A percentile compares a stretch with the other conserved stretches of the same genome.
Conservation (phyloP, 2,888 invertebrate species). For the Volucella zonaria region DNA sequence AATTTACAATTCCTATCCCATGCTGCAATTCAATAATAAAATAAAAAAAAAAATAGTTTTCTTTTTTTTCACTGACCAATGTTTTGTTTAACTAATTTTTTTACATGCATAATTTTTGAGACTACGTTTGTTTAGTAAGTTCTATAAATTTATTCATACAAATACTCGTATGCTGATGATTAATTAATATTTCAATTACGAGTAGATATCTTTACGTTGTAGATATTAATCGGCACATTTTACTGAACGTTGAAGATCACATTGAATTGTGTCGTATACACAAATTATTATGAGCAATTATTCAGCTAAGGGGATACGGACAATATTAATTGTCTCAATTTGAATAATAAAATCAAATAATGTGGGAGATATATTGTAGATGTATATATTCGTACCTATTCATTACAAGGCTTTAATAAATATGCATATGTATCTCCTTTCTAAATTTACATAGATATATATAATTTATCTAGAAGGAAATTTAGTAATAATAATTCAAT, state of each 20-base stretch:
- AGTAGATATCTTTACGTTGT: neutral
- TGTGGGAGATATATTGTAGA: neutral
- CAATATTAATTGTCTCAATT: slow-evolving; percentile 8
- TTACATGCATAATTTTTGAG: slow-evolving; percentile 18
- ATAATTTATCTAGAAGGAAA: no score
- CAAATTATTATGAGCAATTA: slow-evolving; percentile 23
- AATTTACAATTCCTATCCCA: slow-evolving; percentile 45
- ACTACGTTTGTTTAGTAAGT: slow-evolving; percentile 31
- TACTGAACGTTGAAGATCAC: slow-evolving; percentile 49
- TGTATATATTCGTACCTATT: neutral
- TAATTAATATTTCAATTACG: slow-evolving; percentile 42
- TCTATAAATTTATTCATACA: slow-evolving; percentile 7
- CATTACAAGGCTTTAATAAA: no score
- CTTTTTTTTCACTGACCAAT: slow-evolving; percentile 21
- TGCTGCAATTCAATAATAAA: slow-evolving; percentile 51
- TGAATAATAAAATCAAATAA: neutral
- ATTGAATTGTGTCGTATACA: slow-evolving; percentile 51
- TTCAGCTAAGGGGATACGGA: slow-evolving; percentile 1
- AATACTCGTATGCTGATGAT: slow-evolving; percentile 50
- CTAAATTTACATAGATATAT: no score
- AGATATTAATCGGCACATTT: slow-evolving; percentile 31
- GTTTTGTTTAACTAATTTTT: neutral
- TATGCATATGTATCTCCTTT: no score
- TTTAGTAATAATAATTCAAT: no score
- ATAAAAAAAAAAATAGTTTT: neutral